These are phyloP conservation scores for Sciurus vulgaris DNA, from an alignment of 2,797 vertebrate genomes.

Conservation along the genomic window DNA sequence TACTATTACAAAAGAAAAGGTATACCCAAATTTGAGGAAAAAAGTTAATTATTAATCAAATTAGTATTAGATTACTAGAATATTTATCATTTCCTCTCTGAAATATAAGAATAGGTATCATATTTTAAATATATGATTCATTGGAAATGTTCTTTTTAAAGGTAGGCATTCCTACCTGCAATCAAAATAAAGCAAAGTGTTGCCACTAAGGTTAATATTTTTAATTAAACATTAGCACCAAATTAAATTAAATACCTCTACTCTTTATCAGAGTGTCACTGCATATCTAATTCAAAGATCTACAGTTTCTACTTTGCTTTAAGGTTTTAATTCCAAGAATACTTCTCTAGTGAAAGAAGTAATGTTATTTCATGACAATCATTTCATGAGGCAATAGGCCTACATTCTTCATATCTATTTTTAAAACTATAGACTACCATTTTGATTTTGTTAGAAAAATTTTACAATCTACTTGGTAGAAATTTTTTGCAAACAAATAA, in stretches of 20 bases:
- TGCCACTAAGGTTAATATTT: slow-evolving; percentile 83
- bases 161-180: slow-evolving; percentile 77
- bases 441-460: slow-evolving; percentile 76
- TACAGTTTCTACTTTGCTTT: slow-evolving; percentile 71
- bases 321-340: slow-evolving; percentile 78
- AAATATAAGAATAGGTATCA: slow-evolving; percentile 82
- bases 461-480: slow-evolving; percentile 59
- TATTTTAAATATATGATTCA: slow-evolving; percentile 80
- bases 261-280: slow-evolving; percentile 80
- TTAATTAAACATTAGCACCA: slow-evolving; percentile 86
- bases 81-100: slow-evolving; percentile 80
- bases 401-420: slow-evolving; percentile 69
- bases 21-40: slow-evolving; percentile 63
- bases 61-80: slow-evolving; percentile 76
- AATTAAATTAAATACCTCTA: slow-evolving; percentile 77
- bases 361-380: slow-evolving; percentile 65
- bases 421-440: slow-evolving; percentile 74
- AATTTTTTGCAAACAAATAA: slow-evolving; percentile 55
- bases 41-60: slow-evolving; percentile 81
- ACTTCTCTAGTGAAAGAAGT: slow-evolving; percentile 65
- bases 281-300: slow-evolving; percentile 80
- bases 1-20: slow-evolving; percentile 69
- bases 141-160: slow-evolving; percentile 69
- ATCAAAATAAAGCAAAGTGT: slow-evolving; percentile 84
- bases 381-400: slow-evolving; percentile 74